phyloP scores from a whole-genome alignment of 2,888 invertebrate species.

The Periphyllus acericola region DNA sequence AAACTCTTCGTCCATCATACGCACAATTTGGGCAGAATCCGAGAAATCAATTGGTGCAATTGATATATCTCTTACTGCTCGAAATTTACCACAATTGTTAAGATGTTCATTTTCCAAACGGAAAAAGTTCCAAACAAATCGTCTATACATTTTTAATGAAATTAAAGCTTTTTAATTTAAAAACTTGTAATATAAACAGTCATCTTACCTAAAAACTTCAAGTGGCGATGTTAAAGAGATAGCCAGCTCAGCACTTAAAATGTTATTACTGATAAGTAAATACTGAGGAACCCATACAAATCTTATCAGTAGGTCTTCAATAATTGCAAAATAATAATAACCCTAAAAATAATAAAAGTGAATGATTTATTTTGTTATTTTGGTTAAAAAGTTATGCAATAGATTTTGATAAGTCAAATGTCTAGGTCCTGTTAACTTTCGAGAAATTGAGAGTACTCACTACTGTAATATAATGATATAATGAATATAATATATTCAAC shows the following conservation, averaged over 20 bases:
- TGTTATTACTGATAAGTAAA: conserved; percentile 75
- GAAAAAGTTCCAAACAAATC: conserved; percentile 91
- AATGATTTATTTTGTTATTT: background rate
- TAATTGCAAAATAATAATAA: conserved; percentile 85
- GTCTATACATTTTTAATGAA: conserved; percentile 66
- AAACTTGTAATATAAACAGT: background rate
- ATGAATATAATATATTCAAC: too few species aligned
- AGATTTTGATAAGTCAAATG: too few species aligned
- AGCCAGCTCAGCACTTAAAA: conserved; percentile 75
- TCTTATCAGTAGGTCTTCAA: conserved; percentile 81
- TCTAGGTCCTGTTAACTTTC: too few species aligned
- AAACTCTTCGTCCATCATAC: conserved; percentile 73
- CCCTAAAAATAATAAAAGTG: conserved; percentile 68
- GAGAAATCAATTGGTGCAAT: conserved; percentile 81
- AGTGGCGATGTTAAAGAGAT: conserved; percentile 75
- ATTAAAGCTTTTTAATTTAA: background rate
- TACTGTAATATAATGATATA: too few species aligned
- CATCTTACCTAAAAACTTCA: conserved; percentile 74
- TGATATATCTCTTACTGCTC: conserved; percentile 87
- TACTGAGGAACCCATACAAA: conserved; percentile 82
- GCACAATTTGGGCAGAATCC: conserved; percentile 73
- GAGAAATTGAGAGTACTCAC: too few species aligned
- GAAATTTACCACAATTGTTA: conserved; percentile 89
- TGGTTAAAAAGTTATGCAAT: too few species aligned
- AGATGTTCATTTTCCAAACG: conserved; percentile 89